Conservation (phyloP, 2,797 vertebrate genomes). For the Craterocephalus amniculus region DNA sequence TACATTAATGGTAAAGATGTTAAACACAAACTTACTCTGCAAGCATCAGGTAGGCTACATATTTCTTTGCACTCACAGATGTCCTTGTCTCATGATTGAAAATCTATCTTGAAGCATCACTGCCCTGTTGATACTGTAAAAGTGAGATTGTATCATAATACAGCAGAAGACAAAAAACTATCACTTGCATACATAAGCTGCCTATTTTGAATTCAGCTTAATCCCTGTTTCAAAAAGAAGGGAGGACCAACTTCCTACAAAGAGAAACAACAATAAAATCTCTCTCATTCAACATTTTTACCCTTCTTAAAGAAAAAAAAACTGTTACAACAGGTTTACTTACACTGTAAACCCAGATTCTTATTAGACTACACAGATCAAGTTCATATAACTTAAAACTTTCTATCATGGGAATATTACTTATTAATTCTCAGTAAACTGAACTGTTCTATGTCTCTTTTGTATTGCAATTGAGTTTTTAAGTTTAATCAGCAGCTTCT, state of each 20-base stretch:
- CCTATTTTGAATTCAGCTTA: background rate
- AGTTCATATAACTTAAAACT: too few species aligned
- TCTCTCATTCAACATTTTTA: background rate
- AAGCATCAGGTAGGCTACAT: background rate
- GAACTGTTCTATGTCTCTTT: too few species aligned
- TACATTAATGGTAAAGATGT: conserved; percentile 20
- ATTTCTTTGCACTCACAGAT: conserved; percentile 51
- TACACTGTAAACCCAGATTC: too few species aligned
- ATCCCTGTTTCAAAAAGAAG: background rate
- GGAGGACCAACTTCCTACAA: too few species aligned
- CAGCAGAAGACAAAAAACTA: background rate
- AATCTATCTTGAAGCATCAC: conserved; percentile 33
- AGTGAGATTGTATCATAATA: background rate
- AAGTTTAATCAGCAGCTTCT: too few species aligned
- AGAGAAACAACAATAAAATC: background rate
- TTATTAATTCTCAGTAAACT: too few species aligned
- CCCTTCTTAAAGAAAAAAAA: background rate
- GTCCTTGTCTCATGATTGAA: conserved; percentile 38
- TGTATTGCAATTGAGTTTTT: too few species aligned
- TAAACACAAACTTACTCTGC: background rate
- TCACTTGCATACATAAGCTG: background rate
- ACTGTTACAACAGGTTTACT: background rate
- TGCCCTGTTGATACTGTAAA: conserved; percentile 32
- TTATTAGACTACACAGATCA: too few species aligned
- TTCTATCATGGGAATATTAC: too few species aligned